A percentile compares a stretch with the other conserved stretches of the same genome.
phyloP scores from a whole-genome alignment of 2,888 invertebrate genomes.

The Lasioglossum zephyrum region DNA sequence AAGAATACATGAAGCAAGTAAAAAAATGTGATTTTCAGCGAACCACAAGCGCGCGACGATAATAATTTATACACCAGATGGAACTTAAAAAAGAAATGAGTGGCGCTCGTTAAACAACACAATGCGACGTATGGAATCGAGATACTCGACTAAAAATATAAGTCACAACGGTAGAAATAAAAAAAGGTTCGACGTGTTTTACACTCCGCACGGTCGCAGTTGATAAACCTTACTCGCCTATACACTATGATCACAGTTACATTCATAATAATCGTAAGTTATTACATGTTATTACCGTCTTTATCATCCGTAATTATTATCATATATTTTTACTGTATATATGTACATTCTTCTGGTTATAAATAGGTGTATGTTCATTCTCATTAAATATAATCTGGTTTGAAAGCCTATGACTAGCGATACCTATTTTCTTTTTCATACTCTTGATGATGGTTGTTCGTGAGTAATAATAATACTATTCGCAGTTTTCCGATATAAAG shows the following conservation, averaged over 20 bases:
- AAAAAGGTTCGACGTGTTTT: slow-evolving; percentile 57
- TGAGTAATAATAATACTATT: slow-evolving; percentile 69
- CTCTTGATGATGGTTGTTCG: slow-evolving; percentile 54
- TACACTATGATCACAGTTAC: slow-evolving; percentile 84
- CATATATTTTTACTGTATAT: slow-evolving; percentile 76
- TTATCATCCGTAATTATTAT: slow-evolving; percentile 63
- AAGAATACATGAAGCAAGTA: slow-evolving; percentile 81
- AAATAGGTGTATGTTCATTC: slow-evolving; percentile 79
- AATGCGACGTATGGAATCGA: slow-evolving; percentile 56
- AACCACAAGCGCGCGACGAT: slow-evolving; percentile 67
- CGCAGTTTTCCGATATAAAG: slow-evolving; percentile 60
- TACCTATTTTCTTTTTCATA: slow-evolving; percentile 60
- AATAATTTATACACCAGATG: slow-evolving; percentile 63
- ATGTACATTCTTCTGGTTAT: slow-evolving; percentile 80
- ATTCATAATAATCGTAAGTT: slow-evolving; percentile 81
- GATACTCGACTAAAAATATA: slow-evolving; percentile 62
- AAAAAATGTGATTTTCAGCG: slow-evolving; percentile 76
- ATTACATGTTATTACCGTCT: slow-evolving; percentile 74
- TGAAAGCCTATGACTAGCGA: slow-evolving; percentile 81
- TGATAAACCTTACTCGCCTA: slow-evolving; percentile 81
- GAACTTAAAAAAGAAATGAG: slow-evolving; percentile 48
- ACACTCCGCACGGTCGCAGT: slow-evolving; percentile 60
- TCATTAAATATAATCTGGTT: slow-evolving; percentile 82
- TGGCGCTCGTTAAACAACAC: slow-evolving; percentile 46
- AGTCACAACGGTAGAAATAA: slow-evolving; percentile 66